phyloP scores from a whole-genome alignment of 1,140 invertebrate genomes.

The Drosophila grimshawi region DNA sequence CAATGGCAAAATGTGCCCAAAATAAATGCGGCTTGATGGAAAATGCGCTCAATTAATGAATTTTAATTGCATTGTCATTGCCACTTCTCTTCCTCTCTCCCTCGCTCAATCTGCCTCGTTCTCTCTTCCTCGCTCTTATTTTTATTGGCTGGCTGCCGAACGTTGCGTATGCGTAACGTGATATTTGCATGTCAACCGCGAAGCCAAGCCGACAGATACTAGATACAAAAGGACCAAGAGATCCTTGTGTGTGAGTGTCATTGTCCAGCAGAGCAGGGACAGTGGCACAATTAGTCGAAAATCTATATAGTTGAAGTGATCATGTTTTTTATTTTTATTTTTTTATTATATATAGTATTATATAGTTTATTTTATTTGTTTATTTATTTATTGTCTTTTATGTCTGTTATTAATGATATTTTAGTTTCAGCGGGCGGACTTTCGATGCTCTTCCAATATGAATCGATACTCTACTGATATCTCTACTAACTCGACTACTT shows the following conservation, averaged over 20 bases:
- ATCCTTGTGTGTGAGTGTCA: conserved; percentile 55
- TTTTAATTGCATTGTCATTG: conserved; percentile 79
- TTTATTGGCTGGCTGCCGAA: conserved; percentile 8
- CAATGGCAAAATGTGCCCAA: background rate
- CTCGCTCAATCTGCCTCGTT: no score
- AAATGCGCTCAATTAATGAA: conserved; percentile 80
- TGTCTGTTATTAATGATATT: no score
- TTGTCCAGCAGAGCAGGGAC: background rate
- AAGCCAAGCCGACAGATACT: conserved; percentile 28
- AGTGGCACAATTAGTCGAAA: background rate
- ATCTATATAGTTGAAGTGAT: background rate
- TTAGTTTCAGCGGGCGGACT: no score
- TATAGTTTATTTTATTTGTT: no score
- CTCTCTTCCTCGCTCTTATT: no score
- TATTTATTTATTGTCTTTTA: no score
- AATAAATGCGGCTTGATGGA: conserved; percentile 29
- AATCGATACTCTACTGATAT: no score
- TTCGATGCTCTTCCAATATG: no score
- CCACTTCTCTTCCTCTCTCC: conserved; percentile 43
- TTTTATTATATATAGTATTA: no score
- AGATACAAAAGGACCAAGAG: conserved; percentile 29
- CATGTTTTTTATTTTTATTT: no score
- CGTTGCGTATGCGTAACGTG: conserved; percentile 68
- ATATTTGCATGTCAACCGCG: conserved; percentile 74
- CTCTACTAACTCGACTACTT: no score